Evolutionary conservation across 2,797 vertebrate genomes (phyloP), one percentile per base, ranked within the genome.

Genomic region (Micromesistius poutassou): DNA sequence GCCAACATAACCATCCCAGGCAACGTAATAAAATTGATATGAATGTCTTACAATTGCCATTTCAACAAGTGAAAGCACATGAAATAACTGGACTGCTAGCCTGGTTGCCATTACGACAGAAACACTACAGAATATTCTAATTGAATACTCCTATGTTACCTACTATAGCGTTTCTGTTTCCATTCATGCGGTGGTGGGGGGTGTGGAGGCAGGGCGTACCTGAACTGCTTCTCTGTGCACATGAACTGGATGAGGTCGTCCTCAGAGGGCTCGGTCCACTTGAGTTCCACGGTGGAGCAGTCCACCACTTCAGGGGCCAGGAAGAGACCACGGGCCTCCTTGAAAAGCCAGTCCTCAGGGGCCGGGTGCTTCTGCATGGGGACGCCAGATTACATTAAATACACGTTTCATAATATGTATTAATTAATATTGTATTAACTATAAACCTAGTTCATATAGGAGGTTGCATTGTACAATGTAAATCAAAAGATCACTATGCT

Each of bases 171-270:
- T 42, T 55, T 55, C 4, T 22, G 46, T 55, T 55, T n/a, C 46
- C 16, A 22, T 55, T 22, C 19, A 55, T 55, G 46, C 33, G 46
- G 19, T 55, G 3, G 22, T 62, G 50, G 3, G 4, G 70, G 31
- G 25, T 8, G 5, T 7, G 4, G 35, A 81, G 13, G 87, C 55
- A 1, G 28, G n/a, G 30, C 46, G 66, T 85, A 92, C 95, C 91
- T 98, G 92, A 99, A 99, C 85, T 99, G 97, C 88, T 99, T 99
- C 84, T 99, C 97, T 0, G 83, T 89, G 0, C 96, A 97, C 96
- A 99, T 95, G 87, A 97, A 99, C 68, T 87, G 91, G 76, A 99
- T 83, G 0, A 99, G 93, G 6, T 77, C 93, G 0, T 96, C 96
- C 80, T 98, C 96, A 0, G 97, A 90, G 0, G 98, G 98, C 85